These are phyloP conservation scores for Myotis lucifugus DNA, from an alignment of 2,113 vertebrate species.

Conservation along the genomic window DNA sequence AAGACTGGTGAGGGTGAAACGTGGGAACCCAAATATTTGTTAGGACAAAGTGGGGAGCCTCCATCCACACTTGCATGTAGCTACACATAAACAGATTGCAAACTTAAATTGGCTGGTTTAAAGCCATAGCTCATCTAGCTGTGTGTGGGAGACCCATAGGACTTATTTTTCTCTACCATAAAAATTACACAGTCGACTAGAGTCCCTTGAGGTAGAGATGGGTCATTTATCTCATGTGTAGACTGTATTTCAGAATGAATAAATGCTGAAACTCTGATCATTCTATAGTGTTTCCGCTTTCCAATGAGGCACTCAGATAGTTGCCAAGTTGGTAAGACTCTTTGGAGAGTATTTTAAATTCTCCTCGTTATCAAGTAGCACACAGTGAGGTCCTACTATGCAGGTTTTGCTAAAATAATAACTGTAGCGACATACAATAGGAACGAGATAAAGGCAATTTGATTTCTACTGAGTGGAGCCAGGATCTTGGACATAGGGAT, in stretches of 20 bases:
- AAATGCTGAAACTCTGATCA: neutral
- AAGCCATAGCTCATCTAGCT: neutral
- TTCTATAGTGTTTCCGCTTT: neutral
- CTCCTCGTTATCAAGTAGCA: constrained; percentile 51
- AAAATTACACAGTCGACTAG: neutral
- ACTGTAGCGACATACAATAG: neutral
- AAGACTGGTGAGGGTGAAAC: neutral
- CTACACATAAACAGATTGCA: neutral
- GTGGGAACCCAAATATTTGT: neutral
- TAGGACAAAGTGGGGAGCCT: neutral
- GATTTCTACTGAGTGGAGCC: neutral
- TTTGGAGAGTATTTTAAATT: constrained; percentile 50
- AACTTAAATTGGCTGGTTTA: constrained; percentile 2
- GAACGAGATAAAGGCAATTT: neutral
- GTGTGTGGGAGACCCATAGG: neutral
- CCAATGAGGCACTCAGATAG: neutral
- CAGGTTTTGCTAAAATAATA: constrained; percentile 43
- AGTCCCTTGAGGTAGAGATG: neutral
- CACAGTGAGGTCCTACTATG: constrained; percentile 28
- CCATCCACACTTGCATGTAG: neutral
- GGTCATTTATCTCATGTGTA: neutral
- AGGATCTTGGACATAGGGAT: neutral
- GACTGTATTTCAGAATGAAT: constrained; percentile 21
- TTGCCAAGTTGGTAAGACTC: constrained; percentile 39
- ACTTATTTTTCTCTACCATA: neutral